Evolutionary conservation across 2,113 vertebrate species (phyloP).

Genomic region (Dermatemys mawii): DNA sequence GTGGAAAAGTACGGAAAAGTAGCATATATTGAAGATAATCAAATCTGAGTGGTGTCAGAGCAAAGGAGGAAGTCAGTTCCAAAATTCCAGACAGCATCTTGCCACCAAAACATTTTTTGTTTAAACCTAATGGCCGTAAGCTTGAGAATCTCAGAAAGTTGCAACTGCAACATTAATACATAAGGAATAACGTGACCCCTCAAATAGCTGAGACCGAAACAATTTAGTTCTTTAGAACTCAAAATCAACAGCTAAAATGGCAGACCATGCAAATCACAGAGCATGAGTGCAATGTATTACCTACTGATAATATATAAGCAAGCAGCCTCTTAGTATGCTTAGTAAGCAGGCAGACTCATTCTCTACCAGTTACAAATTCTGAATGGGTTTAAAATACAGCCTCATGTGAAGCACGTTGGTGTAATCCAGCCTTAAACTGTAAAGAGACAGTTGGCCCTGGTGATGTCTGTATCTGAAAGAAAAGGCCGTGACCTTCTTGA

Average conservation of each 20-base stretch:
- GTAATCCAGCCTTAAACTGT: neutral
- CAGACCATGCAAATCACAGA: neutral
- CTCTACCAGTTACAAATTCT: neutral
- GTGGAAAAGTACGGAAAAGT: neutral
- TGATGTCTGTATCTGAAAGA: neutral
- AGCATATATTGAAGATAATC: neutral
- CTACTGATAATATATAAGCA: neutral
- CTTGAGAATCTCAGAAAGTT: neutral
- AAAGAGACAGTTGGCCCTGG: neutral
- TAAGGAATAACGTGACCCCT: neutral
- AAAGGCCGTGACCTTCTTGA: neutral
- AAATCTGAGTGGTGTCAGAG: neutral
- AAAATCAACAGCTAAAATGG: neutral
- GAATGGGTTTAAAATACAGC: neutral
- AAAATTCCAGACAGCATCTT: neutral
- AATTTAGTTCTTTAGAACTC: neutral
- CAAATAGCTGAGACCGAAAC: neutral
- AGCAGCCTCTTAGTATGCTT: neutral
- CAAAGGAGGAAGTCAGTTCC: neutral
- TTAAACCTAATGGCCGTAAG: neutral
- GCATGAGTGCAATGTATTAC: neutral
- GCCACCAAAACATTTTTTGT: neutral
- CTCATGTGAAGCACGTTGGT: neutral
- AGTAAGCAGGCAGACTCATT: neutral
- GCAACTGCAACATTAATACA: neutral